A percentile compares a stretch with the other conserved stretches of the same genome.
These are phyloP conservation scores for Rafetus swinhoei DNA, from an alignment of 2,113 vertebrate species.

Conservation along the genomic window DNA sequence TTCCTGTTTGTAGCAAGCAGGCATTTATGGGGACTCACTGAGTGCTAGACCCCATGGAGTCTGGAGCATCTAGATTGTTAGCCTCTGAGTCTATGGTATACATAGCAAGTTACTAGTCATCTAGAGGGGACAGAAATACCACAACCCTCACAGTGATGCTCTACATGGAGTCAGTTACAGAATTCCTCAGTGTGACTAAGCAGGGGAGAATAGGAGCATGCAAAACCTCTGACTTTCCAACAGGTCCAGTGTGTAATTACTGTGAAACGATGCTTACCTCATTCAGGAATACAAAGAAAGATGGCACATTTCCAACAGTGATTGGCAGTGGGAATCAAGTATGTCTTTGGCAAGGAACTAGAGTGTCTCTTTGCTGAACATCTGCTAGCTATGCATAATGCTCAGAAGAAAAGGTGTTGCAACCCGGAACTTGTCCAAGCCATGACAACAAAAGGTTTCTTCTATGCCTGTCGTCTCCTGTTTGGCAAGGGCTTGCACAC, in stretches of 20 bases:
- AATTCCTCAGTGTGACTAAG: not conserved
- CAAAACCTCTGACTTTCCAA: not conserved
- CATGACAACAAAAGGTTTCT: not conserved
- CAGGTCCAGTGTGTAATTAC: accelerated
- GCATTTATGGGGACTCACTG: not conserved
- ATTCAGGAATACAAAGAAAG: not conserved
- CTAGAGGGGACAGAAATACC: accelerated
- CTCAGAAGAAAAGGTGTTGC: not conserved
- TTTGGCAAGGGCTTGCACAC: slow-evolving; percentile 16
- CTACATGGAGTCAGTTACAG: accelerated
- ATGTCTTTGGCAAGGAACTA: not conserved
- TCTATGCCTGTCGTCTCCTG: not conserved
- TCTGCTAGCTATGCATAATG: not conserved
- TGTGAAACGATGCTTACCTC: not conserved
- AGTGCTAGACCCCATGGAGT: not conserved
- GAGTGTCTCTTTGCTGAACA: not conserved
- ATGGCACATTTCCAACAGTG: not conserved
- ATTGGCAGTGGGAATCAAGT: not conserved
- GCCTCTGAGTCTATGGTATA: not conserved
- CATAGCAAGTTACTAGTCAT: not conserved
- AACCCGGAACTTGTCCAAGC: slow-evolving; percentile 4
- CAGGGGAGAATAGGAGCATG: not conserved
- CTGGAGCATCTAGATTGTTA: not conserved
- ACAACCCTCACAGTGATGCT: not conserved
- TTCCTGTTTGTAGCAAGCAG: not conserved